Percentiles rank a stretch among this genome's conserved stretches.
Conservation (phyloP, 2,797 vertebrate genomes). For the Hafferia zeledoni region DNA sequence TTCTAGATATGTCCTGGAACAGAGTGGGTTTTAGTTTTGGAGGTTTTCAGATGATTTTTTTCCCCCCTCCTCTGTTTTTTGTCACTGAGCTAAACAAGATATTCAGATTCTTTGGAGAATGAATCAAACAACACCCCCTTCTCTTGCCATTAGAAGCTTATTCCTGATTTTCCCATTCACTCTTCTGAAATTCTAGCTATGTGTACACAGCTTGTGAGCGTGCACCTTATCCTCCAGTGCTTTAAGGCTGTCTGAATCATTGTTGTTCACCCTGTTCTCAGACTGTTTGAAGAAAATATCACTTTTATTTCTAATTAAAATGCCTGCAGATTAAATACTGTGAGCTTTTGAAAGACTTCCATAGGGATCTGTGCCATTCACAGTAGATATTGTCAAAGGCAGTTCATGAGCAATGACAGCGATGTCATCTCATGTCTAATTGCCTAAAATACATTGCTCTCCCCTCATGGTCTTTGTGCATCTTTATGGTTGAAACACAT, state of each 20-base stretch:
- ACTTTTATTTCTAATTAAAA: slow-evolving; percentile 51
- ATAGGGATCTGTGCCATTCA: not conserved
- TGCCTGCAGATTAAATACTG: slow-evolving; percentile 36
- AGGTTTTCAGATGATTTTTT: accelerated
- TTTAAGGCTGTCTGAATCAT: not conserved
- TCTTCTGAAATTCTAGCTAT: not conserved
- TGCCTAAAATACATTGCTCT: not conserved
- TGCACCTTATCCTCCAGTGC: not conserved
- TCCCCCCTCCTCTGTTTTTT: not conserved
- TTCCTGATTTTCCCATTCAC: slow-evolving; percentile 3
- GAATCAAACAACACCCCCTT: not conserved
- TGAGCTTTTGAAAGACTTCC: slow-evolving; percentile 32
- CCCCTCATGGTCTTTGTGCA: not conserved
- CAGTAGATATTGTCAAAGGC: slow-evolving; percentile 1
- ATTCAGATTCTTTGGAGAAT: slow-evolving; percentile 9
- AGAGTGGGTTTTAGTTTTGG: not conserved
- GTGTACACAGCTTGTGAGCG: not conserved
- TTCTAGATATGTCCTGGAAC: slow-evolving; percentile 21
- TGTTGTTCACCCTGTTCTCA: slow-evolving; percentile 17
- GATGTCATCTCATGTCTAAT: slow-evolving; percentile 8
- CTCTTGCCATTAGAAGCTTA: not conserved
- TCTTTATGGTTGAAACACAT: not conserved
- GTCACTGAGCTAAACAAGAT: not conserved
- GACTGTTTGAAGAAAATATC: slow-evolving; percentile 23
- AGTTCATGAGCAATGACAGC: slow-evolving; percentile 20